Evolutionary conservation across 2,888 invertebrate genomes (phyloP), one percentile per base, ranked within the genome.

Genomic region (Unio delphinus): DNA sequence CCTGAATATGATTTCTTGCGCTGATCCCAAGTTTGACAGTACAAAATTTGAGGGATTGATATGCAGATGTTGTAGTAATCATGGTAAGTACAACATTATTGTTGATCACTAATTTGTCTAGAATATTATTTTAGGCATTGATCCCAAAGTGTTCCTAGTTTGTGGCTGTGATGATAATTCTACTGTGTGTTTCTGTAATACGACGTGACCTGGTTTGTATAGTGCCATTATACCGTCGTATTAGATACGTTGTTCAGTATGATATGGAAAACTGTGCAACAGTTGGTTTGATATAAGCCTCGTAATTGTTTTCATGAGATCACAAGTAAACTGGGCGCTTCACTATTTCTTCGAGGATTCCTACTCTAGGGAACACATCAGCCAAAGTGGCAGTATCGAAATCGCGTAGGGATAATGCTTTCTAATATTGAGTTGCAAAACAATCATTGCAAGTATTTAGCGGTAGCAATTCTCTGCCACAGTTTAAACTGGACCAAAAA

Each of bases 201-300:
- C 67, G 74, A 15, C 62, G 45, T 6, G 81, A 59, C 79, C 81
- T 81, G 1, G 55, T 15, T n/a, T 79, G 77, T 17, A 81, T 54
- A 1, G 71, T 74, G 0, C 76, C 71, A 67, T 81, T n/a, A n/a
- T n/a, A n/a, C n/a, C n/a, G n/a, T n/a, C n/a, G n/a, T n/a, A n/a
- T n/a, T 80, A 30, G 79, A 78, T 20, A 64, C 75, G 73, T 34
- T 65, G 70, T 23, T 23, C 23, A 15, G 64, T n/a, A 57, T 67
- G 45, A 60, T 61, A 67, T 54, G 67, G 61, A 20, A 6, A 6
- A 34, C 18, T 57, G 55, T 7, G 20, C n/a, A 7, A 58, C 15
- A 11, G 57, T 28, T 28, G 59, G 54, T 17, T 58, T 17, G 23
- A 62, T 68, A 63, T 55, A 4, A 20, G 63, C 30, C 23, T 62